These are phyloP conservation scores for Antrozous pallidus DNA, from an alignment of 2,797 vertebrate genomes.

Conservation along the genomic window DNA sequence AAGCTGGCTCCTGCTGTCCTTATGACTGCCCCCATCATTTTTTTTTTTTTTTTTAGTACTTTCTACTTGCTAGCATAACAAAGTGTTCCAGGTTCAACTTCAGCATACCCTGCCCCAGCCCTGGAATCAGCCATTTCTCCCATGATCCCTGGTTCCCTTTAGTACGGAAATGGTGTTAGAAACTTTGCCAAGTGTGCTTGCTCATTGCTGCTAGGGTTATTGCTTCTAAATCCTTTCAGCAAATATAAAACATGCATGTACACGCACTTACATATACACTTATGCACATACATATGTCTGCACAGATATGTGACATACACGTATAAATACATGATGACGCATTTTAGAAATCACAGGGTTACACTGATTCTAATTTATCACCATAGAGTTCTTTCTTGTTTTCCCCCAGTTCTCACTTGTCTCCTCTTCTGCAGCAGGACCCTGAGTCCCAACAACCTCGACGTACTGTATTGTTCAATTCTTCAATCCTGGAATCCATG, in stretches of 20 bases:
- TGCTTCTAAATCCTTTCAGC: neutral
- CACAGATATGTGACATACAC: too few species aligned
- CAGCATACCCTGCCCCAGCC: neutral
- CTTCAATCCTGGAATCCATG: neutral
- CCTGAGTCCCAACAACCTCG: neutral
- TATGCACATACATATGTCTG: neutral
- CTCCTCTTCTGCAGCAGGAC: neutral
- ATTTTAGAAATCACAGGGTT: neutral
- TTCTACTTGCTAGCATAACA: constrained; percentile 25
- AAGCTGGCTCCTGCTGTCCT: neutral
- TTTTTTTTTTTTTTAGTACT: neutral
- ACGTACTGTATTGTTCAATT: neutral
- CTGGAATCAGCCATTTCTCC: neutral
- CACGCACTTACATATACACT: neutral
- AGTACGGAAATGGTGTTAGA: neutral
- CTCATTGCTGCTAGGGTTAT: neutral
- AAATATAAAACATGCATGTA: neutral
- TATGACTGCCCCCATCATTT: neutral
- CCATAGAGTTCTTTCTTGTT: neutral
- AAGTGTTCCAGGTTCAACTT: neutral
- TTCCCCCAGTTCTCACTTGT: neutral
- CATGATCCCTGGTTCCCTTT: neutral
- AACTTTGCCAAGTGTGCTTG: neutral
- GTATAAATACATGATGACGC: neutral
- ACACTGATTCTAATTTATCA: neutral